Evolutionary conservation across 2,888 invertebrate species (phyloP), one percentile per base, ranked within the genome.

Genomic region (Bombylius discolor): DNA sequence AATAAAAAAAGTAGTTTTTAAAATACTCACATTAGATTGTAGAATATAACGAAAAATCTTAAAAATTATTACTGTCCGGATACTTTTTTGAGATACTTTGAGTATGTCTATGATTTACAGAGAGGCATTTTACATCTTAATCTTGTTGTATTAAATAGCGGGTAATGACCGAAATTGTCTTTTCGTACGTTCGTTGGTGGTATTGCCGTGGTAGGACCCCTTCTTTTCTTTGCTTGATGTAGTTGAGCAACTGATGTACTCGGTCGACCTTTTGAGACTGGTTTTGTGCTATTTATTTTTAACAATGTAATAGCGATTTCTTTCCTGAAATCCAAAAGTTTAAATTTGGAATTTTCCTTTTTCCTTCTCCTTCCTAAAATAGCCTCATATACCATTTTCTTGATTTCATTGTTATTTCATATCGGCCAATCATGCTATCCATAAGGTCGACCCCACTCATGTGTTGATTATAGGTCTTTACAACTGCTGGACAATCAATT

Each of bases 341-440:
- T 2, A 23, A 23, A 23, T 23, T 23, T 23, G 23, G 23, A 23
- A 23, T 23, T 23, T 23, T 3, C 23, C 23, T 23, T 23, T 23
- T 23, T 11, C 39, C 11, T 42, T 42, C 11, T 42, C n/a, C n/a
- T n/a, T n/a, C n/a, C n/a, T 11, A 42, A 11, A 42, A 42, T 5
- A 42, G 7, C 5, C 39, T 7, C 11, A 42, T 42, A 11, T 42
- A 42, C 39, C 39, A 42, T 11, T 42, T 42, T 42, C 12, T 42
- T 5, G 39, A 42, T 11, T 42, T 42, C 11, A 42, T 23, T 42
- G 47, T 42, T 57, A 57, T 58, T 51, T 57, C 54, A 34, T 56
- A 58, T 14, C 53, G 39, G 34, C 54, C 59, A 52, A 60, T 60
- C 12, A 58, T 53, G 36, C 56, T 57, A 45, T 60, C 60, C 42